Base-by-base conservation (phyloP, 2,888 invertebrate genomes). In the Apodemia zela region DNA sequence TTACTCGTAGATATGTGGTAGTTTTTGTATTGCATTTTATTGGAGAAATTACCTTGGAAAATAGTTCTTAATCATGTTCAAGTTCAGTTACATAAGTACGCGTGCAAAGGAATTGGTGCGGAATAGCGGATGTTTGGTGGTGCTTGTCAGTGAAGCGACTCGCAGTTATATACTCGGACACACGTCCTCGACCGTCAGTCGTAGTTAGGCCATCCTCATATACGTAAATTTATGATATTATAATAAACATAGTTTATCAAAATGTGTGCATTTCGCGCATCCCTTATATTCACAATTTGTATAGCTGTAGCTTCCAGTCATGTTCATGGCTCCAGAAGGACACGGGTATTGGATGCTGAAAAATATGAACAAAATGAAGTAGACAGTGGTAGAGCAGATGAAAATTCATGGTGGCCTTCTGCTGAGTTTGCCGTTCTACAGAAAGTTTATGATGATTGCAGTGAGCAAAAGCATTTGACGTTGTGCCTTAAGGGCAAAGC, bases 361-460 rank as follows among this genome's bases (percentile, higher is more conserved):
- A 87, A 89, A 73, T 82, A 82, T 67, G 74, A 80, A 71, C 85
- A 87, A 68, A 92, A 92, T 72, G 90, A 92, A 84, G 81, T 92
- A 71, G 89, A 92, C 74, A 92, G 87, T 77, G 88, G 89, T 59
- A 81, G 92, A 79, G 88, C 90, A 59, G 92, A 92, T 57, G 92
- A 92, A 68, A 84, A 80, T 70, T 85, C 86, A 49, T 90, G 92
- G 92, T 92, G 91, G 92, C 88, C 92, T 61, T 89, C 93, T n/a
- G 92, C 93, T 3, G 94, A 94, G 74, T 89, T 93, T 73, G 80
- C 87, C 66, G 86, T 94, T 68, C 84, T 93, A 73, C 93, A 93
- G 73, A 93, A 93, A 79, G 92, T 94, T 71, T 94, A 94, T 75
- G 94, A 94, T 69, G 94, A 94, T 74, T 94, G 94, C 80, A 93